A percentile compares a stretch with the other conserved stretches of the same genome.
Conservation (phyloP, 2,113 vertebrate genomes). For the Laterallus jamaicensis region DNA sequence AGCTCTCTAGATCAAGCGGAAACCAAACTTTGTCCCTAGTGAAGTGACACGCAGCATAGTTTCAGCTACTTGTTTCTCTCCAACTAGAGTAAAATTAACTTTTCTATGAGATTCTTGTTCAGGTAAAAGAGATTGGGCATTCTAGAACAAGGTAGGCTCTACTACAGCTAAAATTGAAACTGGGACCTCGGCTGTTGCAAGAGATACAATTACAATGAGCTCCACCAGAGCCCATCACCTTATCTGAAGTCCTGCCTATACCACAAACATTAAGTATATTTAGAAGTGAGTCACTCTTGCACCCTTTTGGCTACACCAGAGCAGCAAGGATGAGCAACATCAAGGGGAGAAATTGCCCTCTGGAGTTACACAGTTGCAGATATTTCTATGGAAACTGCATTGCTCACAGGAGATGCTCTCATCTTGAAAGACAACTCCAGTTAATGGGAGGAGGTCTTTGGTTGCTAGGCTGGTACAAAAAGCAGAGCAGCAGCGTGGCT, state of each 20-base stretch:
- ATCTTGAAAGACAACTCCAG: constrained; percentile 9
- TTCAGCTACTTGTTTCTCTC: neutral
- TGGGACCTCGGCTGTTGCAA: neutral
- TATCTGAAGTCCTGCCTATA: constrained; percentile 1
- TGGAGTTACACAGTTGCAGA: neutral
- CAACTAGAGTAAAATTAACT: neutral
- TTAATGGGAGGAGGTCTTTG: neutral
- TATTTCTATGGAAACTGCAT: constrained; percentile 56
- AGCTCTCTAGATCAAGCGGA: neutral
- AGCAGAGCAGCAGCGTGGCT: neutral
- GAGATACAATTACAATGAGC: constrained; percentile 11
- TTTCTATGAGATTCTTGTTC: neutral
- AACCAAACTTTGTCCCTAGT: neutral
- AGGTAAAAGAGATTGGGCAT: neutral
- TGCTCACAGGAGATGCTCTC: constrained; percentile 27
- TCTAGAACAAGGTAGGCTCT: neutral
- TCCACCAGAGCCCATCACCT: neutral
- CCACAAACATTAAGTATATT: constrained; percentile 31
- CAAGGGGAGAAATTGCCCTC: neutral
- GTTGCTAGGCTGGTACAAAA: neutral
- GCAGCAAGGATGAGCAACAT: neutral
- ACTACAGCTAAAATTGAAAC: neutral
- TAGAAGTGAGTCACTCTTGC: constrained; percentile 27
- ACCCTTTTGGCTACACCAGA: neutral
- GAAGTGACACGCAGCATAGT: neutral